Conservation (phyloP, 2,113 vertebrate species). For the Varanus komodoensis region DNA sequence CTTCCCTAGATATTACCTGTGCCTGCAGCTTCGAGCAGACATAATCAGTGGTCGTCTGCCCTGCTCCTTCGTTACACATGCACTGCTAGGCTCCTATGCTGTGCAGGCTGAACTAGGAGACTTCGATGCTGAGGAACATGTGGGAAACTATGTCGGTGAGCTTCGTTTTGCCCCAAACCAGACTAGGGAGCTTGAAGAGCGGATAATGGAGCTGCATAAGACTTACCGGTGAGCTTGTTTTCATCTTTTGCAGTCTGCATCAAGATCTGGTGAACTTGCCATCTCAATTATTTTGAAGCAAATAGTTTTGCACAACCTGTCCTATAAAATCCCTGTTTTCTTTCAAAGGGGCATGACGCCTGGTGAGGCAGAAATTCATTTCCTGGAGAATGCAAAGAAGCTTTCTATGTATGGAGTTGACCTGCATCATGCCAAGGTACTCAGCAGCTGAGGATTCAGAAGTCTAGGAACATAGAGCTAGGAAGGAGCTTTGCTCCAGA, state of each 20-base stretch:
- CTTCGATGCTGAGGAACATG: conserved; percentile 90
- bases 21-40: conserved; percentile 97
- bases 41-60: conserved; percentile 96
- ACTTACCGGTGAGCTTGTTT: conserved; percentile 87
- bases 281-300: not conserved
- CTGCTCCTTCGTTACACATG: conserved; percentile 97
- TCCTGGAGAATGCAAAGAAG: conserved; percentile 98
- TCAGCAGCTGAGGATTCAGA: fast-evolving
- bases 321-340: conserved; percentile 13
- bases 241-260: not conserved
- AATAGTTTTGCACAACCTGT: not conserved
- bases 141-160: conserved; percentile 90
- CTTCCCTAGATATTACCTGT: conserved; percentile 93
- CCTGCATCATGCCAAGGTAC: conserved; percentile 97
- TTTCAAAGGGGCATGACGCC: conserved; percentile 92
- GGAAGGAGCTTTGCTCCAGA: not conserved
- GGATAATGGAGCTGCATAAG: conserved; percentile 97
- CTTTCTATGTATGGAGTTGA: conserved; percentile 99
- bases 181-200: conserved; percentile 94
- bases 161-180: conserved; percentile 96
- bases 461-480: not conserved
- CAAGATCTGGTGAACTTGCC: not conserved
- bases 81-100: conserved; percentile 93
- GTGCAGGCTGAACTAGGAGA: conserved; percentile 96
- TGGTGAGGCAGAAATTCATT: conserved; percentile 97